These are phyloP conservation scores for Hydrocynus forskahlii DNA, from an alignment of 2,797 vertebrate genomes.

Conservation along the genomic window DNA sequence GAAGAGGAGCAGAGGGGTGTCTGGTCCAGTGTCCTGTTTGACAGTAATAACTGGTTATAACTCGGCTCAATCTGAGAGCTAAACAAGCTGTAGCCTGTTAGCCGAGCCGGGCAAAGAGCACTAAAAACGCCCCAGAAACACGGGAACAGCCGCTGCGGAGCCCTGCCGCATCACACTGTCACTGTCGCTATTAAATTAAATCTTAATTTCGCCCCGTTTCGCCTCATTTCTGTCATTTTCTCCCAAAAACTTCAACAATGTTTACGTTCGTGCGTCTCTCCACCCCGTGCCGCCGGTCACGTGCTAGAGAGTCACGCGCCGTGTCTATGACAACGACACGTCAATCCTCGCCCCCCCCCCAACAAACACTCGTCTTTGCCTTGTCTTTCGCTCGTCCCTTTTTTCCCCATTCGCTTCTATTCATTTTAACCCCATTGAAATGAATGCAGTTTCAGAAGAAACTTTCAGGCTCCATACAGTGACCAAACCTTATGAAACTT, in stretches of 20 bases:
- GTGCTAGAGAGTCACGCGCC: conserved; percentile 59
- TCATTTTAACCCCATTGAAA: no score
- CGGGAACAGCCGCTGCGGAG: background rate
- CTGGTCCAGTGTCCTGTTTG: no score
- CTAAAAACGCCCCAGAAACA: background rate
- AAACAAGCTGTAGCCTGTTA: no score
- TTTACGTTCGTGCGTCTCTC: conserved; percentile 24
- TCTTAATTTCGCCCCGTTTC: background rate
- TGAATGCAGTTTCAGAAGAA: no score
- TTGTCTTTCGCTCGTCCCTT: no score
- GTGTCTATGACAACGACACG: conserved; percentile 35
- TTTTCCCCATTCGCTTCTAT: background rate
- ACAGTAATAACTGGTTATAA: background rate
- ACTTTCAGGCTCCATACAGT: no score
- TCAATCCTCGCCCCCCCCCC: background rate
- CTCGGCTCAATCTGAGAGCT: background rate
- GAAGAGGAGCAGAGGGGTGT: background rate
- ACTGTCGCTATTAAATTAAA: background rate
- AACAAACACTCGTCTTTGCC: background rate
- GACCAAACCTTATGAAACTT: no score
- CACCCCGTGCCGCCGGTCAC: conserved; percentile 30
- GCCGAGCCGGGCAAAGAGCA: background rate
- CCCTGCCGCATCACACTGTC: background rate
- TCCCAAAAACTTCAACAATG: background rate
- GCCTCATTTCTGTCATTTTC: background rate